Conservation (phyloP, 2,113 vertebrate genomes). For the Psittacus erithacus region DNA sequence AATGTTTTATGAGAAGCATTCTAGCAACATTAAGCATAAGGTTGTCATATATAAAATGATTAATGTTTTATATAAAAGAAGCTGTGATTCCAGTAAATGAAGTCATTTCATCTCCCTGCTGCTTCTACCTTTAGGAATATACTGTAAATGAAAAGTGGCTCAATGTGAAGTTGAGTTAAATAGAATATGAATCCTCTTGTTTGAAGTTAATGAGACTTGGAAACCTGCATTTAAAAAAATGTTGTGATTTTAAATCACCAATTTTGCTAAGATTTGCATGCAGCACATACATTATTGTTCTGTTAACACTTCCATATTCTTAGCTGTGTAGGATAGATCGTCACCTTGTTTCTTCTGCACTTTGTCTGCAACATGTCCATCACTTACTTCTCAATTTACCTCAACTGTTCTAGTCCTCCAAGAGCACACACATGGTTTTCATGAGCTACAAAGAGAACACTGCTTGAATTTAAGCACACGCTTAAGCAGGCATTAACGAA, state of each 20-base stretch:
- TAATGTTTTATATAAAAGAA: constrained; percentile 79
- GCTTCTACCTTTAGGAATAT: constrained; percentile 78
- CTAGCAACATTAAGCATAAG: constrained; percentile 80
- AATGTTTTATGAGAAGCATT: constrained; percentile 78
- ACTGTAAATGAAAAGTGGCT: constrained; percentile 75
- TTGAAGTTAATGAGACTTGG: constrained; percentile 72
- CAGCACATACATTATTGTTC: background rate
- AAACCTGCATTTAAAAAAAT: constrained; percentile 45
- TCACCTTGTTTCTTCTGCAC: background rate
- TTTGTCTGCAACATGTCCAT: background rate
- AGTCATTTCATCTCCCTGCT: constrained; percentile 79
- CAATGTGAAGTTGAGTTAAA: constrained; percentile 74
- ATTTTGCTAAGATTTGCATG: constrained; percentile 29
- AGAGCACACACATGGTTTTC: background rate
- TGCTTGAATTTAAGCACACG: background rate
- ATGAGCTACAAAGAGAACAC: background rate
- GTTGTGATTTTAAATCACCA: constrained; percentile 48
- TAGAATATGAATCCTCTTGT: constrained; percentile 71
- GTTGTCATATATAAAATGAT: constrained; percentile 84
- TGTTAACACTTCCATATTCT: background rate
- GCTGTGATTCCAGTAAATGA: constrained; percentile 79
- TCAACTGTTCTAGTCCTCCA: background rate
- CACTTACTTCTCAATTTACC: background rate
- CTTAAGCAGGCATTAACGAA: background rate
- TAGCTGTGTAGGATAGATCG: background rate